Evolutionary conservation across 23 tunicate species (phyloP), one percentile per base, ranked within the genome.

Genomic region (Ascidia mentula): DNA sequence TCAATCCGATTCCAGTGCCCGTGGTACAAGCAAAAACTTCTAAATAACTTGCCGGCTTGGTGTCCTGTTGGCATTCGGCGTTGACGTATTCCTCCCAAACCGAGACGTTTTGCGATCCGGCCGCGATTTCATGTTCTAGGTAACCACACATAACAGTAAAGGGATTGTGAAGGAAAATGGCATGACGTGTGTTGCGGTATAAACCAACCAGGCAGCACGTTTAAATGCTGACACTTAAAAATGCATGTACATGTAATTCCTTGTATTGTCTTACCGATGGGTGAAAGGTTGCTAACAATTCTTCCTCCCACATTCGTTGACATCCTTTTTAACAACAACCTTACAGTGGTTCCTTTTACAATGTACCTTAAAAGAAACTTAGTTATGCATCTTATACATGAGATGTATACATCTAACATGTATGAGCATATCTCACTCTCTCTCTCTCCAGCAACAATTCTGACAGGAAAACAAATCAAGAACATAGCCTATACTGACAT

Each of bases 1-100:
- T 85, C 1, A 93, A 13, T 9, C 84, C 84, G 35, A 93, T 93
- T 34, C 81, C 84, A 7, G 80, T 36, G 33, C 98, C 98, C 38
- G 83, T 72, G 28, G 35, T 60, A 20, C 69, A 65, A 0, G 98
- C 98, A 18, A 88, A 17, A 3, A 75, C 87, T 74, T 93, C 86
- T 36, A 85, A 90, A 6, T 26, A 69, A 0, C 84, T 76, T 6
- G 80, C 40, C 3, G 61, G 75, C 3, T 36, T 74, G 1, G 80
- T 59, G 84, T 86, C 90, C 45, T 86, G 90, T 33, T 86, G 74
- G 79, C 90, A 86, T 9, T 38, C 40, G 0, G 80, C 40, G 0
- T 4, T 8, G 8, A 60, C 61, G 70, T 71, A 86, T 2, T 61
- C 84, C 18, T 45, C 39, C 77, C 38, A 38, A 32, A 77, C 40